These are phyloP conservation scores for Heliothis subflexa DNA, from an alignment of 1,140 invertebrate species.

Conservation along the genomic window DNA sequence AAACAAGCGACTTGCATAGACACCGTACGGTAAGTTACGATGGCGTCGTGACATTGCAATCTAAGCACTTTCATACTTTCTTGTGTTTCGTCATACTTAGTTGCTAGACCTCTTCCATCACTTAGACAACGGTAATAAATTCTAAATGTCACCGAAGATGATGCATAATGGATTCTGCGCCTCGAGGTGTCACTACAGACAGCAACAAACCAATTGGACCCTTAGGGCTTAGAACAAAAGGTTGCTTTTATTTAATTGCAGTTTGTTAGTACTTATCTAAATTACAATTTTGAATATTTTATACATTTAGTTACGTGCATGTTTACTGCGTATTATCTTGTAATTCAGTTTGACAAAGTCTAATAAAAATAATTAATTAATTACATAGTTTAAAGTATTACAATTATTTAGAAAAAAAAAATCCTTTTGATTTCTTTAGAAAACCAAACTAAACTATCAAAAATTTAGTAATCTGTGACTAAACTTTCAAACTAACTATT, in stretches of 20 bases:
- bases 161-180: constrained; percentile 71
- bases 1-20: constrained; percentile 15
- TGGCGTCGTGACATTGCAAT: constrained; percentile 51
- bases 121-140: constrained; percentile 71
- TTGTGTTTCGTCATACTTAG: constrained; percentile 57
- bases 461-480: not conserved
- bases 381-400: too few relatives aligned
- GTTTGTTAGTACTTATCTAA: too few relatives aligned
- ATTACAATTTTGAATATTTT: too few relatives aligned
- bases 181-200: constrained; percentile 57
- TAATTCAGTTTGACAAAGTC: too few relatives aligned
- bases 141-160: constrained; percentile 75
- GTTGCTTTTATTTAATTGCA: constrained; percentile 3
- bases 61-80: constrained; percentile 55
- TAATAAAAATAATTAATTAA: too few relatives aligned
- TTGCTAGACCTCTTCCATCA: constrained; percentile 63
- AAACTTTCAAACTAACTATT: too few relatives aligned
- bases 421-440: not conserved
- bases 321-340: too few relatives aligned
- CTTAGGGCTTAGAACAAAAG: constrained; percentile 47
- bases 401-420: not conserved
- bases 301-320: too few relatives aligned
- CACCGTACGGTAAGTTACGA: constrained; percentile 9
- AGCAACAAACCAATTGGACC: constrained; percentile 45
- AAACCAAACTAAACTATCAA: constrained; percentile 42